Evolutionary conservation across 1,140 invertebrate species (phyloP).

Genomic region (Tribolium madens): DNA sequence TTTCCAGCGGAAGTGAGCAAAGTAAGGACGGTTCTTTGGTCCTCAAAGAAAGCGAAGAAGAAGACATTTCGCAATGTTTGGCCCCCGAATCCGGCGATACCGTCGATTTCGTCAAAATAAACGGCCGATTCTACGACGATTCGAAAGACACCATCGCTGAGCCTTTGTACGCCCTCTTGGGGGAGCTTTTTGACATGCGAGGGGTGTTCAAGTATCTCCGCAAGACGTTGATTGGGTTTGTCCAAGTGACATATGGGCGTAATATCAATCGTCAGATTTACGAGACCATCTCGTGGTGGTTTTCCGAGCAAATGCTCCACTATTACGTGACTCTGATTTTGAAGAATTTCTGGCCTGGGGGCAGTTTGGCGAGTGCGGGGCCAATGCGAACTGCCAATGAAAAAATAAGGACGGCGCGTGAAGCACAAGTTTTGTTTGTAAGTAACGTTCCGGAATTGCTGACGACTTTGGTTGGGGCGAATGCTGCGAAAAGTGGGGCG

Average conservation of each 20-base stretch:
- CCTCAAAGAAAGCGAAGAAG: constrained; percentile 73
- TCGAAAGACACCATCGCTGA: constrained; percentile 88
- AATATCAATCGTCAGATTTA: constrained; percentile 93
- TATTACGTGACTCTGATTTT: constrained; percentile 87
- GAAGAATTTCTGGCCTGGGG: constrained; percentile 91
- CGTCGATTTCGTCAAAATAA: constrained; percentile 64
- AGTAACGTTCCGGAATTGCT: constrained; percentile 84
- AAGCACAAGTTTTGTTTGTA: constrained; percentile 76
- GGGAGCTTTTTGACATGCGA: constrained; percentile 90
- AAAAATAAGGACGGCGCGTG: constrained; percentile 74
- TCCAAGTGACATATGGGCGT: constrained; percentile 91
- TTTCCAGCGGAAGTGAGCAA: constrained; percentile 62
- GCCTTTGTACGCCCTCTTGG: constrained; percentile 85
- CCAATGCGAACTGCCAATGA: constrained; percentile 76
- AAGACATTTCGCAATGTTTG: constrained; percentile 79
- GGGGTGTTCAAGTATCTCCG: constrained; percentile 89
- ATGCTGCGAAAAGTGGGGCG: constrained; percentile 84
- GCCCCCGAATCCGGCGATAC: constrained; percentile 68
- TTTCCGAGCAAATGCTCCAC: constrained; percentile 91
- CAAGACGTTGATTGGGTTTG: constrained; percentile 89
- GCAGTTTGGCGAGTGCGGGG: constrained; percentile 71
- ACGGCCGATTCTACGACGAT: constrained; percentile 69
- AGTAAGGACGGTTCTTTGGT: constrained; percentile 63
- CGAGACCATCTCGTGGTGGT: constrained; percentile 87
- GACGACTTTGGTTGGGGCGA: constrained; percentile 85